Evolutionary conservation across 2,888 invertebrate species (phyloP), one percentile per base, ranked within the genome.

Genomic region (Loripinus fragilis): DNA sequence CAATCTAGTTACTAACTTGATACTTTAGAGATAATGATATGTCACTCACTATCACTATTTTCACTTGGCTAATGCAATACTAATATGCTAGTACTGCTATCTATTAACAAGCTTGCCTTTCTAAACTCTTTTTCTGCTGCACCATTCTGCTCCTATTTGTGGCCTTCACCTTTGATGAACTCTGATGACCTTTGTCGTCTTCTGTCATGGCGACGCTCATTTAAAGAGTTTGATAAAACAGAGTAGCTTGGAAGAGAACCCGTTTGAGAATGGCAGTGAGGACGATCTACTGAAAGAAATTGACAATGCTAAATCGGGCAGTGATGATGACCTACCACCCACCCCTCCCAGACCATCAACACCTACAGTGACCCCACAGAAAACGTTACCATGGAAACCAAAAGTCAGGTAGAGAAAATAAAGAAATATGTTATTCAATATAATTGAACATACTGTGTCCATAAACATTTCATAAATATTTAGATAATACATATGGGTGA

Each of bases 371-470:
- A 83, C 81, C 64, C 89, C 72, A 83, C 91, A 85, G 65, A 91
- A 92, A 94, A 96, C 97, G 78, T 95, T 99, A 82, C 99, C 99
- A 0, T 99, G 99, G 99, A 96, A 96, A 86, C 98, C 99, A 0
- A 99, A 99, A 95, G 98, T 98, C 20, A 92, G 93, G 93, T 93
- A 80, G 33, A 12, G n/a, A n/a, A n/a, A n/a, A n/a, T n/a, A n/a
- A n/a, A n/a, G n/a, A n/a, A n/a, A n/a, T n/a, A n/a, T n/a, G n/a
- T n/a, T n/a, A n/a, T n/a, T n/a, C n/a, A n/a, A n/a, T n/a, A n/a
- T n/a, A n/a, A n/a, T n/a, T n/a, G n/a, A n/a, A n/a, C n/a, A n/a
- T n/a, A n/a, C n/a, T n/a, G n/a, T n/a, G n/a, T n/a, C n/a, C n/a
- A n/a, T n/a, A n/a, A n/a, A n/a, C n/a, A n/a, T n/a, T n/a, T n/a